phyloP scores from a whole-genome alignment of 1,140 invertebrate species.

The Arctopsyche grandis region DNA sequence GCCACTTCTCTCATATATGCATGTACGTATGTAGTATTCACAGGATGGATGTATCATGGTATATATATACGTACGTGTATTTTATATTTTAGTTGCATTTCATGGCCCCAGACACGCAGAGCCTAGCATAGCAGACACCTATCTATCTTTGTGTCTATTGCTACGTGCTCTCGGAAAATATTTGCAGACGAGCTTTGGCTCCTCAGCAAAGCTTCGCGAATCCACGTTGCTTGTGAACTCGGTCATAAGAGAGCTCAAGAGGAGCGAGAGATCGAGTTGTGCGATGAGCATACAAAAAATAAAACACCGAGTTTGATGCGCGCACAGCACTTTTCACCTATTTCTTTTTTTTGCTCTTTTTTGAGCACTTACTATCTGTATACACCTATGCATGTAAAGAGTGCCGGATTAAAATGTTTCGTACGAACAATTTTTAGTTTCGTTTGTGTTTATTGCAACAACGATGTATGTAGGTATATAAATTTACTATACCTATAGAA shows the following conservation, averaged over 20 bases:
- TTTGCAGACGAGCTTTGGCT: conserved; percentile 31
- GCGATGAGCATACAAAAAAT: conserved; percentile 21
- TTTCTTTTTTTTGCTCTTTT: neutral
- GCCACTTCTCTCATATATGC: neutral
- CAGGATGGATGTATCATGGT: too few species aligned
- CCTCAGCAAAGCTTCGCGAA: neutral
- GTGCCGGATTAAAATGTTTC: too few species aligned
- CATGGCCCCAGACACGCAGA: neutral
- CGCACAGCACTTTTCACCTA: neutral
- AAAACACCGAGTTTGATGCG: conserved; percentile 12
- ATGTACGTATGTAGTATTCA: neutral
- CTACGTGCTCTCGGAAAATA: conserved; percentile 31
- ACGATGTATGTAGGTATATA: too few species aligned
- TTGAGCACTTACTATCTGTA: too few species aligned
- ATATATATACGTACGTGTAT: neutral
- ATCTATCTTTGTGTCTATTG: neutral
- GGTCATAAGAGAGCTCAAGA: neutral
- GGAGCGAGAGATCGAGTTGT: neutral
- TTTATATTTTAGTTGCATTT: conserved; percentile 42
- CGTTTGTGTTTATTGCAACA: too few species aligned
- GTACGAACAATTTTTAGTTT: too few species aligned
- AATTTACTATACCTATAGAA: too few species aligned
- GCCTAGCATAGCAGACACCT: neutral
- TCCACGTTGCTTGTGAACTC: conserved; percentile 1
- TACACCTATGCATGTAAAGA: too few species aligned